Evolutionary conservation across 2,797 vertebrate species (phyloP), one percentile per base, ranked within the genome.

Genomic region (Pipistrellus pygmaeus): DNA sequence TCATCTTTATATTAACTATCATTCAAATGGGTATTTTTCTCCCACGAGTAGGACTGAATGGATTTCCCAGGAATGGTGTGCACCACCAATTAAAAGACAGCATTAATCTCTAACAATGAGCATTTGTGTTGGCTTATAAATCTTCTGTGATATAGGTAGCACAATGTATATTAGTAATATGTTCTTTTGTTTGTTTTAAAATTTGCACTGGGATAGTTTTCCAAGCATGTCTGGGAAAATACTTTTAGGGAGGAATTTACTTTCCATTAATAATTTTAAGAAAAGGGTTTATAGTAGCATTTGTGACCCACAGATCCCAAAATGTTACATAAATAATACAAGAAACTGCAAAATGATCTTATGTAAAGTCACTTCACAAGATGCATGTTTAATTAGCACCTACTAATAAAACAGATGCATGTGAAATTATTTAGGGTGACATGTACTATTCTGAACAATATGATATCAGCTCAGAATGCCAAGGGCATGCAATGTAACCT

Each of bases 281-380:
- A 97, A 60, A 51, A 80, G 88, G 88, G 48, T 51, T 97, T 96
- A 80, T 0, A 97, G 86, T 62, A 94, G 48, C 80, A 97, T 84
- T 90, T 83, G 73, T 97, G 86, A 91, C 88, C 81, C 86, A 85
- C 35, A 96, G 76, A 96, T 97, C 88, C 48, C 84, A 88, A 94
- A 17, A 27, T 90, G 97, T 95, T 94, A 94, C 97, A 96, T n/a
- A 53, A 97, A 96, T 97, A 97, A 90, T 94, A 95, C 62, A 95
- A 96, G 91, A 86, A 92, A 88, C 95, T 91, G 85, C 77, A 95
- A 93, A 96, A 96, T 94, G 97, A 96, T 96, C 95, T 90, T 81
- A 85, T 89, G 82, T 86, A n/a, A 97, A 98, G 96, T 75, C 95
- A 93, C 38, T 92, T 82, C 25, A 73, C 35, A 88, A 96, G 91